These are phyloP conservation scores for Drepanosiphum platanoidis DNA, from an alignment of 2,888 invertebrate genomes.

Conservation along the genomic window DNA sequence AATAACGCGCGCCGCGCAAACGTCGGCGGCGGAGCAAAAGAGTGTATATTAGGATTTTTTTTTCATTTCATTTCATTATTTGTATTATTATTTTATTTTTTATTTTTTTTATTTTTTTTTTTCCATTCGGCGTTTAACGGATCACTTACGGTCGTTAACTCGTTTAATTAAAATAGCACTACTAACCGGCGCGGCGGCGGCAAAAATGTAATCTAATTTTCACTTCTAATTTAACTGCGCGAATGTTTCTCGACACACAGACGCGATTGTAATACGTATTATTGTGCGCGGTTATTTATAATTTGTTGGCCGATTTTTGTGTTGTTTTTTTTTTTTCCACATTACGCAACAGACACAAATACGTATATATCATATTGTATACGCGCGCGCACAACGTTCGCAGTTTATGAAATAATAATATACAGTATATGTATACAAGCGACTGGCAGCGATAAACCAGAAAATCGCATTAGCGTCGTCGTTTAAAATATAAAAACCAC, in stretches of 20 bases:
- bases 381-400: no score
- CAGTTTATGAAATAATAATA: neutral
- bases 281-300: neutral
- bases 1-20: no score
- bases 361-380: no score
- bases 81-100: no score
- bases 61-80: no score
- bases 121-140: neutral
- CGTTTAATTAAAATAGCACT: constrained; percentile 30
- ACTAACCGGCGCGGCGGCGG: no score
- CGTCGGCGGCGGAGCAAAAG: no score
- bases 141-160: constrained; percentile 27
- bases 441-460: neutral
- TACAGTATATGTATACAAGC: no score
- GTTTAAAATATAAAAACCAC: no score
- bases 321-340: neutral
- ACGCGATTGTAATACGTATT: neutral
- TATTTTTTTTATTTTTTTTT: neutral
- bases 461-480: neutral
- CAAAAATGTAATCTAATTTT: constrained; percentile 16
- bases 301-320: neutral
- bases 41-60: no score
- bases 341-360: neutral
- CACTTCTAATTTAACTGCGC: neutral
- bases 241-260: neutral